phyloP scores from a whole-genome alignment of 2,797 vertebrate species.

The Coregonus ussuriensis region DNA sequence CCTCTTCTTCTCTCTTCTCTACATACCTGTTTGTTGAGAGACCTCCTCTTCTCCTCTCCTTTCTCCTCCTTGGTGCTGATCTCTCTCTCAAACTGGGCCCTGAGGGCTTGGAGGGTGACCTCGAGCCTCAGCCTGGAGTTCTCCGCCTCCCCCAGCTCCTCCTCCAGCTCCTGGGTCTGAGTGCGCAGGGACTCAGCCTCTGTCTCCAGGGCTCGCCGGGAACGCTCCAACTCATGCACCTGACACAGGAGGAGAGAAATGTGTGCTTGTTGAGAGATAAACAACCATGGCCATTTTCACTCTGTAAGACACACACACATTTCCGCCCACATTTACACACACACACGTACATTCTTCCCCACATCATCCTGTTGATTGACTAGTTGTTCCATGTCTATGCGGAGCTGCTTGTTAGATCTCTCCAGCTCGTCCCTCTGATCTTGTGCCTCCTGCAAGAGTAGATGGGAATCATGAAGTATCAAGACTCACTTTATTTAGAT shows the following conservation, averaged over 20 bases:
- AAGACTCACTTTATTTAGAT: neutral
- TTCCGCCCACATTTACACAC: neutral
- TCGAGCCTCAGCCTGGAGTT: slow-evolving; percentile 88
- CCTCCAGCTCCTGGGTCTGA: slow-evolving; percentile 89
- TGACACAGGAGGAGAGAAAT: slow-evolving; percentile 43
- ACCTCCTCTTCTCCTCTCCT: slow-evolving; percentile 88
- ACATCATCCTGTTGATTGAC: slow-evolving; percentile 92
- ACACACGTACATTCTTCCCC: slow-evolving; percentile 84
- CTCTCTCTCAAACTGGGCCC: slow-evolving; percentile 90
- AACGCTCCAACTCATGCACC: slow-evolving; percentile 91
- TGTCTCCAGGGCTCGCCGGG: slow-evolving; percentile 80
- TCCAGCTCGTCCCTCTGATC: slow-evolving; percentile 87
- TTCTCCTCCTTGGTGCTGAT: slow-evolving; percentile 85
- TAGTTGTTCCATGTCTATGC: slow-evolving; percentile 88
- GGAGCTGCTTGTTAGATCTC: slow-evolving; percentile 85
- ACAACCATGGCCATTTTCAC: neutral
- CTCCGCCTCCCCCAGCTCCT: slow-evolving; percentile 85
- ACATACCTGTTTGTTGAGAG: slow-evolving; percentile 87
- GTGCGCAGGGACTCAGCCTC: slow-evolving; percentile 81
- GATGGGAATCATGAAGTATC: neutral
- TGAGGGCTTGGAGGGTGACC: slow-evolving; percentile 90
- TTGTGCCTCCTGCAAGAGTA: slow-evolving; percentile 72
- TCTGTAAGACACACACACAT: neutral
- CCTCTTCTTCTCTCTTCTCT: neutral
- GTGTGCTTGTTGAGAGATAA: neutral